Base-by-base conservation (phyloP, 2,888 invertebrate species). In the Cepaea hortensis region DNA sequence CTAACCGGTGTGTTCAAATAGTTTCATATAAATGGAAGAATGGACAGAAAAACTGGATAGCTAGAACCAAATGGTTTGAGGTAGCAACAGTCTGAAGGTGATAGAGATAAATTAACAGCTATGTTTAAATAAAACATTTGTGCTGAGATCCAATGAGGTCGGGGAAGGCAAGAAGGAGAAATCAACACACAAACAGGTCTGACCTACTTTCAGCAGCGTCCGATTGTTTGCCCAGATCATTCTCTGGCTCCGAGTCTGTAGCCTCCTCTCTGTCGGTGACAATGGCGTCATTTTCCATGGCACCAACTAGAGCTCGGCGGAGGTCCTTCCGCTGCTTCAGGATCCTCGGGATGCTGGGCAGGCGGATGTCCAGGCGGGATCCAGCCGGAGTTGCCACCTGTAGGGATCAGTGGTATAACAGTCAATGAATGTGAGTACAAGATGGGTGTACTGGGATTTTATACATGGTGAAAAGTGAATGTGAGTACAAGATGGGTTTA, bases 341-440 rank as follows among this genome's bases (percentile, higher is more conserved):
- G 61, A 75, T 87, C 1, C 88, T 87, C 0, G 91, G 90, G 11
- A 91, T 88, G 75, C 90, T 90, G 18, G 91, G 91, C 62, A 91
- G 88, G 7, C 91, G 90, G 18, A 91, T 91, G 88, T 91, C 91
- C 80, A 90, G 83, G n/a, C 90, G 87, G 6, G 89, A 90, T 15
- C 91, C 91, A 61, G 85, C 87, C 2, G 88, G 86, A 5, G 88
- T 88, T 7, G 87, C 83, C 20, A 90, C 90, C 91, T 91, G 72
- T 1, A 75, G 23, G 15, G 68, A n/a, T 68, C 18, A 68, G 68
- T 15, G 68, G n/a, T n/a, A 65, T 13, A 18, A 68, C 13, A n/a
- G n/a, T 20, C 11, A 68, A 15, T 5, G 68, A 3, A 15, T 1
- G 5, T 68, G 3, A 68, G 68, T 68, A n/a, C n/a, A n/a, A n/a